Conservation (phyloP, 2,113 vertebrate genomes). For the Corvus moneduloides region DNA sequence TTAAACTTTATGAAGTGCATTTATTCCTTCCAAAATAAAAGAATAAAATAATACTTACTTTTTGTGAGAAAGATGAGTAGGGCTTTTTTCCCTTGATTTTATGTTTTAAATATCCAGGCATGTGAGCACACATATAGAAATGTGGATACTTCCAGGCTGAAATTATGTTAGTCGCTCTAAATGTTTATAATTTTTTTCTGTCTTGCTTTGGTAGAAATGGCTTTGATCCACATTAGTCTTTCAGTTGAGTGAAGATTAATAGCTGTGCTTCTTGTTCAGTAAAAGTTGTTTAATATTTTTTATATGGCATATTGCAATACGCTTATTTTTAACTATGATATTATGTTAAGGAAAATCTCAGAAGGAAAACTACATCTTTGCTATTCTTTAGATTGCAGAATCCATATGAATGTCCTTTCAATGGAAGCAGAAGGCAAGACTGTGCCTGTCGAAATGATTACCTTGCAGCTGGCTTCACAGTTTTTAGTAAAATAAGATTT, state of each 20-base stretch:
- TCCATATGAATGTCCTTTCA: slow-evolving; percentile 93
- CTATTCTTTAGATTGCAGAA: slow-evolving; percentile 81
- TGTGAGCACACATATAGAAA: background rate
- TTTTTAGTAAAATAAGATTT: slow-evolving; percentile 90
- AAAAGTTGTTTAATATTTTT: background rate
- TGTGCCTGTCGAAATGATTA: slow-evolving; percentile 89
- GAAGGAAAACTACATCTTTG: background rate
- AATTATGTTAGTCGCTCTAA: background rate
- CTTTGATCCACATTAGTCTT: background rate
- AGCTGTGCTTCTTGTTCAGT: background rate
- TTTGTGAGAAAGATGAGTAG: background rate
- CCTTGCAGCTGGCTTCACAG: slow-evolving; percentile 85
- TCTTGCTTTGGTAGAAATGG: background rate
- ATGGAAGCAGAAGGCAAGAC: slow-evolving; percentile 88
- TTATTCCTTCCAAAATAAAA: background rate
- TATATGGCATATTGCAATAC: background rate
- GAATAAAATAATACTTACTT: background rate
- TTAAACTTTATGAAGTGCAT: background rate
- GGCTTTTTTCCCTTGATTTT: background rate
- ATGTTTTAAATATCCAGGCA: background rate
- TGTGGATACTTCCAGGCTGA: background rate
- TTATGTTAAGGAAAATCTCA: background rate
- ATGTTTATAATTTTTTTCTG: background rate
- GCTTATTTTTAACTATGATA: background rate
- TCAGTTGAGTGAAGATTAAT: background rate